Percentiles rank a stretch among this genome's conserved stretches.
These are phyloP conservation scores for Leptinotarsa texana DNA, from an alignment of 1,140 invertebrate species.

Conservation along the genomic window DNA sequence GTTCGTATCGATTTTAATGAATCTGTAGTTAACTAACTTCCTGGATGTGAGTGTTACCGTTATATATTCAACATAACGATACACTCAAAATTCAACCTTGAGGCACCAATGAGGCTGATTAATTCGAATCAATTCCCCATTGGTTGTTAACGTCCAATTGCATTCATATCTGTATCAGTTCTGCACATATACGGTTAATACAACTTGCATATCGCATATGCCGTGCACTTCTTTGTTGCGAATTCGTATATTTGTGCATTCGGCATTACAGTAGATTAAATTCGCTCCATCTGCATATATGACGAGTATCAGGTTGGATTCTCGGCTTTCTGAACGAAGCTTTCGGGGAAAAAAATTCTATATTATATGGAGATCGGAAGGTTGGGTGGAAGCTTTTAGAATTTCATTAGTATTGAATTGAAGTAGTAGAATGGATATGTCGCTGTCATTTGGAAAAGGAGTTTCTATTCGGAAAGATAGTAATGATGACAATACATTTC, in stretches of 20 bases:
- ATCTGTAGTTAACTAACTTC: too few relatives aligned
- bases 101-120: too few relatives aligned
- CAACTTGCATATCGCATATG: neutral
- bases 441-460: too few relatives aligned
- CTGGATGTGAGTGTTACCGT: too few relatives aligned
- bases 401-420: neutral
- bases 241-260: conserved; percentile 1
- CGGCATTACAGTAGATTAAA: neutral
- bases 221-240: neutral
- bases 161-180: too few relatives aligned
- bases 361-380: neutral
- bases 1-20: too few relatives aligned
- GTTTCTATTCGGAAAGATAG: too few relatives aligned
- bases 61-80: too few relatives aligned
- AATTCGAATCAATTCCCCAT: too few relatives aligned
- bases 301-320: neutral
- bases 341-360: neutral
- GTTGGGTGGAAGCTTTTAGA: neutral
- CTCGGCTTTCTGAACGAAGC: neutral
- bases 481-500: too few relatives aligned
- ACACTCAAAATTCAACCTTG: too few relatives aligned
- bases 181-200: neutral
- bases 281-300: neutral
- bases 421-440: neutral
- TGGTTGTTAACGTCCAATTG: too few relatives aligned